A percentile compares a stretch with the other conserved stretches of the same genome.
These are phyloP conservation scores for Notothenia rossii DNA, from an alignment of 2,113 vertebrate genomes.

Conservation along the genomic window DNA sequence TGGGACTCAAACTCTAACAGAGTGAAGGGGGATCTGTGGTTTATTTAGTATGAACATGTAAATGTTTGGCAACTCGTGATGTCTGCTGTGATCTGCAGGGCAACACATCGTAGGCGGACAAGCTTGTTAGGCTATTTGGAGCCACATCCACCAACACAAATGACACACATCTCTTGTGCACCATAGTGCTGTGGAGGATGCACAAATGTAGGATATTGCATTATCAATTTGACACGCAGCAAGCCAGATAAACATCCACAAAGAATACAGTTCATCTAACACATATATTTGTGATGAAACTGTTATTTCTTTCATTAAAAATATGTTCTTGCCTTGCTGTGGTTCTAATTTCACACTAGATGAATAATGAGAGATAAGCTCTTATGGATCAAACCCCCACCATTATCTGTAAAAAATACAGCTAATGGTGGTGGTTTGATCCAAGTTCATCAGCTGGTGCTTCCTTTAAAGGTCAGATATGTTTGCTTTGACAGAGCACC, in stretches of 20 bases:
- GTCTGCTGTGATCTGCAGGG: slow-evolving; percentile 69
- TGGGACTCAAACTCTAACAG: slow-evolving; percentile 6
- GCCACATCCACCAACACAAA: slow-evolving; percentile 72
- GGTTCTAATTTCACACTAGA: neutral
- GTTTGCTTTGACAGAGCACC: slow-evolving; percentile 16
- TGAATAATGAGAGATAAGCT: neutral
- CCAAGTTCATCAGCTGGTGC: slow-evolving; percentile 20
- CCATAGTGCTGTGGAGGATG: slow-evolving; percentile 20
- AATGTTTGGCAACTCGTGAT: slow-evolving; percentile 56
- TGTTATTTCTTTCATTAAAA: neutral
- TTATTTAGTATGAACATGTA: slow-evolving; percentile 27
- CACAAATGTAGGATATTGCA: slow-evolving; percentile 18
- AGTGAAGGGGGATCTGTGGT: slow-evolving; percentile 30
- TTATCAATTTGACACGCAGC: neutral
- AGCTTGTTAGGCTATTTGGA: slow-evolving; percentile 74
- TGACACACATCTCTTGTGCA: slow-evolving; percentile 44
- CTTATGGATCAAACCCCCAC: neutral
- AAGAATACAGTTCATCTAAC: neutral
- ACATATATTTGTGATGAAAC: neutral
- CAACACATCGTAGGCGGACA: slow-evolving; percentile 70
- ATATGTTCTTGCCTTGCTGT: neutral
- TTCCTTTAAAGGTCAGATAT: slow-evolving; percentile 44
- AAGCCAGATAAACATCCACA: slow-evolving; percentile 22
- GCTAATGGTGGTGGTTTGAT: slow-evolving; percentile 18
- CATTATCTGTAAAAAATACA: slow-evolving; percentile 19